phyloP scores from a whole-genome alignment of 2,888 invertebrate genomes.

The Ephialtes manifestator region DNA sequence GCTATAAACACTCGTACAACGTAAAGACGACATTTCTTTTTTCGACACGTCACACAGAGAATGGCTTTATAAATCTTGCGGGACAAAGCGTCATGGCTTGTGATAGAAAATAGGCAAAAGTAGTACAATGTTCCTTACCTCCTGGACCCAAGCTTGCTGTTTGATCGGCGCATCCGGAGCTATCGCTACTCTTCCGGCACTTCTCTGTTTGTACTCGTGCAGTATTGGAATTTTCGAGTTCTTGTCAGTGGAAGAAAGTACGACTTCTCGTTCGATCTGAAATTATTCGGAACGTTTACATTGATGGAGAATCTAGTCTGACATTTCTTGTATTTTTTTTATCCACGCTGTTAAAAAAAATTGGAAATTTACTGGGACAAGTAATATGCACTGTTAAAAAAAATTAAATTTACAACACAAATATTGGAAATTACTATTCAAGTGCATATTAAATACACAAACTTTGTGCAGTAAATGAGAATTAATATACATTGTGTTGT shows the following conservation, averaged over 20 bases:
- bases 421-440: too few relatives aligned
- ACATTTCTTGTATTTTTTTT: too few relatives aligned
- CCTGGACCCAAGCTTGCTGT: conserved; percentile 90
- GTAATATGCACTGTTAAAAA: too few relatives aligned
- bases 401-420: too few relatives aligned
- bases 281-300: conserved; percentile 71
- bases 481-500: too few relatives aligned
- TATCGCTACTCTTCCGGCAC: conserved; percentile 87
- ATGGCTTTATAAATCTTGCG: conserved; percentile 50
- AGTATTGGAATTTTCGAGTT: conserved; percentile 93
- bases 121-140: conserved; percentile 77
- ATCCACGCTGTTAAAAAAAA: too few relatives aligned
- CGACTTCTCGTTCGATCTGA: conserved; percentile 93
- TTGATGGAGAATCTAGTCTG: not conserved
- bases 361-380: too few relatives aligned
- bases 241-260: conserved; percentile 91
- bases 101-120: not conserved
- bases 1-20: conserved; percentile 21
- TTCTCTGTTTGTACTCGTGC: conserved; percentile 90
- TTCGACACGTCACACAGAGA: conserved; percentile 47
- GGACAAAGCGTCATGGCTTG: conserved; percentile 7
- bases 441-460: too few relatives aligned
- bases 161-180: conserved; percentile 93
- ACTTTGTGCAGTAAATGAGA: too few relatives aligned
- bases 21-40: conserved; percentile 2